Evolutionary conservation across 1,140 invertebrate genomes (phyloP).

Genomic region (Penaeus indicus): DNA sequence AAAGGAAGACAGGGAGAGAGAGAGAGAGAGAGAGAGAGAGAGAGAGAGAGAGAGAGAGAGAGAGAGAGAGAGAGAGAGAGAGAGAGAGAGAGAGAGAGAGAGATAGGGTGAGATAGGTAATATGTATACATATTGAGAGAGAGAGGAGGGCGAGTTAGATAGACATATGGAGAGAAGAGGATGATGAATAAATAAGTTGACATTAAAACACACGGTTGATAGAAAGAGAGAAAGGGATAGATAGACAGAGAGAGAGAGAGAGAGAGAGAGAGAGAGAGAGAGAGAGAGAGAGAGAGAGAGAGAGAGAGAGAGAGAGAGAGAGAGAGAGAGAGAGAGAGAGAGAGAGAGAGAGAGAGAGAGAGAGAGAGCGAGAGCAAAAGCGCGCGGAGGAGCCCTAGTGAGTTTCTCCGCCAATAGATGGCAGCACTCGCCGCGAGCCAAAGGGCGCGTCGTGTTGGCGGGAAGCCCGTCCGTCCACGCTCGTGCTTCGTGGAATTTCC

Average conservation of each 20-base stretch:
- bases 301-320: not conserved
- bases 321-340: not conserved
- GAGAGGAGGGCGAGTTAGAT: not conserved
- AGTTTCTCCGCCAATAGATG: constrained; percentile 32
- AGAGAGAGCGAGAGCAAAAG: constrained; percentile 33
- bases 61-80: not conserved
- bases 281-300: not conserved
- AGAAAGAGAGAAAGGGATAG: not conserved
- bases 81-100: not conserved
- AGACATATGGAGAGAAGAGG: not conserved
- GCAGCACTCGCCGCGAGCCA: constrained; percentile 45
- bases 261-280: not conserved
- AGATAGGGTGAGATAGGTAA: not conserved
- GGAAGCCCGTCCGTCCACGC: not conserved
- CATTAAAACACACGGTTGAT: not conserved
- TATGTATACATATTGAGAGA: not conserved
- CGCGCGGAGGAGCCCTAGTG: not conserved
- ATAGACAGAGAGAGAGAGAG: not conserved
- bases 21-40: not conserved
- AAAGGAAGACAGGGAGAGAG: not conserved
- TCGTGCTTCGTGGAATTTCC: constrained; percentile 41
- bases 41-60: not conserved
- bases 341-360: constrained; percentile 15
- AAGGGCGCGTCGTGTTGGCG: not conserved
- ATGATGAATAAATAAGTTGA: not conserved